A percentile compares a stretch with the other conserved stretches of the same genome.
Conservation (phyloP, 2,888 invertebrate species). For the Siphlonurus alternatus region DNA sequence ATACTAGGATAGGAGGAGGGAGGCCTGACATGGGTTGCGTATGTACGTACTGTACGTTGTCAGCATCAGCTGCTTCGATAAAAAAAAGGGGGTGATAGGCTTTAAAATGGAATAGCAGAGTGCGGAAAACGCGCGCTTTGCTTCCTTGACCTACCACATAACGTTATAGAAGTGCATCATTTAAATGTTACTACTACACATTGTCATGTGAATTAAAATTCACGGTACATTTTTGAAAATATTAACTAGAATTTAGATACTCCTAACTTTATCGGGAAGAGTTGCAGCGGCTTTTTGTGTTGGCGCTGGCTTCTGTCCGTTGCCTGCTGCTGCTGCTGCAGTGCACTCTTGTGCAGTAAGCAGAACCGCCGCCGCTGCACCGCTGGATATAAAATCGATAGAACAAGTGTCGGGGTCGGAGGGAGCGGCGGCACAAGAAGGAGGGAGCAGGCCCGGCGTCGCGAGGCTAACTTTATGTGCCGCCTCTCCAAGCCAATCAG, state of each 20-base stretch:
- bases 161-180: too few species aligned
- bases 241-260: background rate
- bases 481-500: too few species aligned
- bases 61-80: background rate
- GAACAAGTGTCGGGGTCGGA: conserved; percentile 11
- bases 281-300: too few species aligned
- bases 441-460: conserved; percentile 2
- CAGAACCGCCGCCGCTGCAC: background rate
- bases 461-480: background rate
- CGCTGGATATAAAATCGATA: background rate
- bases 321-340: background rate
- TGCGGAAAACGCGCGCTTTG: background rate
- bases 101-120: background rate
- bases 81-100: background rate
- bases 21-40: too few species aligned
- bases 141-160: background rate
- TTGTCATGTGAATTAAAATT: too few species aligned
- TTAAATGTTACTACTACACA: too few species aligned
- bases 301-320: too few species aligned
- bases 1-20: too few species aligned
- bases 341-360: background rate
- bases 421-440: conserved; percentile 11
- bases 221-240: too few species aligned
- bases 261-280: background rate
- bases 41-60: too few species aligned